These are phyloP conservation scores for Agapornis canus DNA, from an alignment of 2,797 vertebrate species.

Conservation along the genomic window DNA sequence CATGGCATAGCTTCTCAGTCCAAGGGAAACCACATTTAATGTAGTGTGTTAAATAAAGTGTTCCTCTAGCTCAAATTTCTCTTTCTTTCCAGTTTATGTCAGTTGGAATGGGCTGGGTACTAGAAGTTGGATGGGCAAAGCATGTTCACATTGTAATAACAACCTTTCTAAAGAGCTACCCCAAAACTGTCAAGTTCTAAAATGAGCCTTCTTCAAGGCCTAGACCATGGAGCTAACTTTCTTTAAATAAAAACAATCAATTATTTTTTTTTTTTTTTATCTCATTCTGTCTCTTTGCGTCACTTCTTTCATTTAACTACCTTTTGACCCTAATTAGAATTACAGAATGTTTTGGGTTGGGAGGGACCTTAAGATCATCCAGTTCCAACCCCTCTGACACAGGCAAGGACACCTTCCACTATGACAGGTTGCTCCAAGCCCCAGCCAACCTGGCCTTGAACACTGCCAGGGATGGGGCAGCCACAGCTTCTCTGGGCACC, in stretches of 20 bases:
- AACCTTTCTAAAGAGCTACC: not conserved
- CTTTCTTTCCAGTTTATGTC: not conserved
- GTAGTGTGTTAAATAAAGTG: constrained; percentile 38
- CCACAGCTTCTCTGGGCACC: not conserved
- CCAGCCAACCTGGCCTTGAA: not conserved
- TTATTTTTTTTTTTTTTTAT: too few species aligned
- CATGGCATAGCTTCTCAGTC: not conserved
- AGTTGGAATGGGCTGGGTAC: not conserved
- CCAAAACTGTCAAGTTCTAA: not conserved
- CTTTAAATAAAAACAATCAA: not conserved
- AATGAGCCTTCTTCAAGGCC: not conserved
- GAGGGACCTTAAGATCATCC: not conserved
- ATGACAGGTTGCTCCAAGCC: not conserved
- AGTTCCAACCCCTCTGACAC: not conserved
- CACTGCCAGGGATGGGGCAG: not conserved
- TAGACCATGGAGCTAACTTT: not conserved
- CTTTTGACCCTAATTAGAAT: not conserved
- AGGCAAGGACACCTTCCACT: not conserved
- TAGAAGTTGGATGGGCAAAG: not conserved
- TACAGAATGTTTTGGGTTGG: not conserved
- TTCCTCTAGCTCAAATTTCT: constrained; percentile 22
- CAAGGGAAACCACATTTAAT: constrained; percentile 34
- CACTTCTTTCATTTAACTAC: not conserved
- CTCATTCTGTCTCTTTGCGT: not conserved
- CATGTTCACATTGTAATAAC: not conserved